Percentiles rank a stretch among this genome's conserved stretches.
phyloP scores from a whole-genome alignment of 1,140 invertebrate genomes.

The Bombus vancouverensis region DNA sequence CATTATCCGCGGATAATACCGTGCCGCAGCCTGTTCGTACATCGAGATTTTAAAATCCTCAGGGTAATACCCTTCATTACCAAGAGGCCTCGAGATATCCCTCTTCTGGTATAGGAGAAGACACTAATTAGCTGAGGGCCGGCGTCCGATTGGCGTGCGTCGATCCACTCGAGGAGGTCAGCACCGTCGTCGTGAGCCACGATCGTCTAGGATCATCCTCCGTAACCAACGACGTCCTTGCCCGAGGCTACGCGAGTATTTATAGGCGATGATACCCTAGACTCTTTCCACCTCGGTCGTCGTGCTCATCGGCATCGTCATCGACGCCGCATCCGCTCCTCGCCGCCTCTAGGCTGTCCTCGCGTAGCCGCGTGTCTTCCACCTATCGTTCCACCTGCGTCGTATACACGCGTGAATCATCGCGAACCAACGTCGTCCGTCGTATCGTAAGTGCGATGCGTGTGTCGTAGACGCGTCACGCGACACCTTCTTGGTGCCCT shows the following conservation, averaged over 20 bases:
- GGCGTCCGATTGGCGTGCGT: slow-evolving; percentile 32
- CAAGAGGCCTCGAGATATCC: slow-evolving; percentile 18
- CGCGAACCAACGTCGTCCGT: slow-evolving; percentile 36
- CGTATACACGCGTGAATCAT: slow-evolving; percentile 58
- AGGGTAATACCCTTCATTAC: slow-evolving; percentile 58
- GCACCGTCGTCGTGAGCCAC: slow-evolving; percentile 34
- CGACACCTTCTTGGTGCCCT: slow-evolving; percentile 37
- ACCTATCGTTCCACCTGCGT: slow-evolving; percentile 36
- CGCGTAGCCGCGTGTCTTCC: not conserved
- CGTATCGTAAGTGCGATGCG: slow-evolving; percentile 7
- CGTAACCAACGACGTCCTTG: slow-evolving; percentile 68
- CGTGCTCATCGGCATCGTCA: slow-evolving; percentile 42
- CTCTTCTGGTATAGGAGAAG: slow-evolving; percentile 45
- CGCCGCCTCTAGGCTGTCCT: not conserved
- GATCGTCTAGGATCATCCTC: slow-evolving; percentile 59
- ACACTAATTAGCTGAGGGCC: slow-evolving; percentile 59
- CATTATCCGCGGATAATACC: slow-evolving; percentile 59
- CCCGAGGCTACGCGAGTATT: slow-evolving; percentile 68
- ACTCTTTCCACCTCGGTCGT: slow-evolving; percentile 49
- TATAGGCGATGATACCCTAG: slow-evolving; percentile 72
- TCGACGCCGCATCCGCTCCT: slow-evolving; percentile 15
- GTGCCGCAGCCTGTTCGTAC: slow-evolving; percentile 4
- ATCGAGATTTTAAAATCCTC: slow-evolving; percentile 46
- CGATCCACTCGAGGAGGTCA: slow-evolving; percentile 50
- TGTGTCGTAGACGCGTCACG: slow-evolving; percentile 43